Conservation (phyloP, 2,113 vertebrate species). For the Tragelaphus scriptus region DNA sequence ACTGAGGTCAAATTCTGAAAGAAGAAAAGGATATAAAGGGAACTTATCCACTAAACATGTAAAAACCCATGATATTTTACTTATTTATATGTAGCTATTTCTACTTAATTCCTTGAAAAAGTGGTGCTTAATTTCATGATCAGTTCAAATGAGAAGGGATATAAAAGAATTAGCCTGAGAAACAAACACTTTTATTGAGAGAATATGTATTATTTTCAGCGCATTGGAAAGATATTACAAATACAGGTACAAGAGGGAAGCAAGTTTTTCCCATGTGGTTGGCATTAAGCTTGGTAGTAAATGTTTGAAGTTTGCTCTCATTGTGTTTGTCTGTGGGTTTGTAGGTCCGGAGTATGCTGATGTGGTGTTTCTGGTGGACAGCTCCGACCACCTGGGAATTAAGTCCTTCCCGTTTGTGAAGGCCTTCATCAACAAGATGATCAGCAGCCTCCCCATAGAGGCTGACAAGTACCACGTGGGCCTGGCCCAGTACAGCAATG, state of each 20-base stretch:
- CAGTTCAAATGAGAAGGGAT: background rate
- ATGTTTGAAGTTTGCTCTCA: background rate
- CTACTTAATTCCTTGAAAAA: background rate
- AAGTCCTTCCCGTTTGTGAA: background rate
- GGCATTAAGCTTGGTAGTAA: background rate
- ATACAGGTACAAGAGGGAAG: background rate
- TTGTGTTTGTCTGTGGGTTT: background rate
- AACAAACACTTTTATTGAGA: background rate
- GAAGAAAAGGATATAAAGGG: background rate
- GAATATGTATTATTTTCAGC: background rate
- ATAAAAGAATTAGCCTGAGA: background rate
- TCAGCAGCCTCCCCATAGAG: conserved; percentile 67
- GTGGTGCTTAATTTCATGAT: background rate
- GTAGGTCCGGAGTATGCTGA: background rate
- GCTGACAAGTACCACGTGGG: conserved; percentile 67
- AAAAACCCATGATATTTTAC: background rate
- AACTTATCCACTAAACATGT: background rate
- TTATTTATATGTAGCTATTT: background rate
- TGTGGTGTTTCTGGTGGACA: background rate
- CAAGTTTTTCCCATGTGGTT: background rate
- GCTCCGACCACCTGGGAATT: background rate
- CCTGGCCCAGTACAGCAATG: conserved; percentile 73
- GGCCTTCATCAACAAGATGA: conserved; percentile 57
- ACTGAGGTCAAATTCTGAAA: background rate
- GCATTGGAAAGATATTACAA: background rate